Evolutionary conservation across 1,140 invertebrate genomes (phyloP).

Genomic region (Drosophila punjabiensis): DNA sequence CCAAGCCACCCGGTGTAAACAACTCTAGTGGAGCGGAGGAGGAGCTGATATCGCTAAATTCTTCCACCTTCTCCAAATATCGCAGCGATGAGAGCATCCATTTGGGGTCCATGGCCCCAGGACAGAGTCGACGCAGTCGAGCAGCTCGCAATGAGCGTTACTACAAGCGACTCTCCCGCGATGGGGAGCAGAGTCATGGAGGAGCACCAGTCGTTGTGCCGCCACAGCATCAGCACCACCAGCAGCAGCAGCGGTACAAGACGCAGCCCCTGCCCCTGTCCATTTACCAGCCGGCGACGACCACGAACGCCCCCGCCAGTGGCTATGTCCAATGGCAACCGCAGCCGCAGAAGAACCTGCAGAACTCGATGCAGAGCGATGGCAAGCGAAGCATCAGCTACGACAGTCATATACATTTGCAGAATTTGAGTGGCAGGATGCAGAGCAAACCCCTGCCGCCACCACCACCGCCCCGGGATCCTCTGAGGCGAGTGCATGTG

Average conservation of each 20-base stretch:
- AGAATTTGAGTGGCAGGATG: conserved; percentile 62
- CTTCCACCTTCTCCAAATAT: conserved; percentile 88
- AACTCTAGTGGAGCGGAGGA: conserved; percentile 90
- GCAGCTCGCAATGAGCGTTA: conserved; percentile 92
- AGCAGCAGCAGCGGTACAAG: conserved; percentile 70
- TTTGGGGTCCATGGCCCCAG: conserved; percentile 85
- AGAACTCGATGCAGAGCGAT: conserved; percentile 72
- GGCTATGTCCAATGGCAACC: conserved; percentile 74
- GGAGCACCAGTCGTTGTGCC: conserved; percentile 76
- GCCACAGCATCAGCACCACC: conserved; percentile 43
- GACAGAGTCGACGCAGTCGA: conserved; percentile 86
- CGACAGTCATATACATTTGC: conserved; percentile 78
- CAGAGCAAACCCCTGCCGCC: conserved; percentile 86
- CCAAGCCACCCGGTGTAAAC: conserved; percentile 86
- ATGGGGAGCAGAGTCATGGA: conserved; percentile 88
- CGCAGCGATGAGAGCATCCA: conserved; percentile 89
- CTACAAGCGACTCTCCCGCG: conserved; percentile 90
- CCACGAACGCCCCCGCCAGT: not conserved
- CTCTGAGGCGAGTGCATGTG: conserved; percentile 86
- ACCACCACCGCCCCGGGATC: conserved; percentile 90
- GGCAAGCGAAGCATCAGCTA: conserved; percentile 83
- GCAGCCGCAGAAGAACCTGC: conserved; percentile 46
- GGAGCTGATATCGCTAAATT: conserved; percentile 88
- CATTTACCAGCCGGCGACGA: conserved; percentile 62
- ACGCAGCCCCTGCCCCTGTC: conserved; percentile 79